These are phyloP conservation scores for Caprella mutica DNA, from an alignment of 2,888 invertebrate species.

Conservation along the genomic window DNA sequence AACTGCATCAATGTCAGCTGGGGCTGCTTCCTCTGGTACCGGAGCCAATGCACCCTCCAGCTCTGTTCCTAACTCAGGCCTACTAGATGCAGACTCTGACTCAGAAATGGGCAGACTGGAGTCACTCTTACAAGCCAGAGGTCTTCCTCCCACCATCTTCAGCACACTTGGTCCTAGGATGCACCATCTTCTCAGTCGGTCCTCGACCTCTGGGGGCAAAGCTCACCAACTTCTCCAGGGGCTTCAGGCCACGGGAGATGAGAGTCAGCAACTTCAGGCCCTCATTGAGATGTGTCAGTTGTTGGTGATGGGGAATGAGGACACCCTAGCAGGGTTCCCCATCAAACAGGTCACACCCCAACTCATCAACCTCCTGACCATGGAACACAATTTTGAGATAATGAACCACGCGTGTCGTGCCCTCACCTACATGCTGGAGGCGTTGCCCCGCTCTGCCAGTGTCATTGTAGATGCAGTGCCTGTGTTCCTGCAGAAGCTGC, in stretches of 20 bases:
- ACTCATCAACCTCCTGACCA: conserved; percentile 76
- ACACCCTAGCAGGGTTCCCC: conserved; percentile 94
- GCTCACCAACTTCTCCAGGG: conserved; percentile 86
- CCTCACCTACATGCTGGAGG: conserved; percentile 98
- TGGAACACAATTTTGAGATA: conserved; percentile 99
- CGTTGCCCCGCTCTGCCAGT: conserved; percentile 86
- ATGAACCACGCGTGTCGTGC: conserved; percentile 99
- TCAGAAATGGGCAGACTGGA: conserved; percentile 84
- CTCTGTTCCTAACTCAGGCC: conserved; percentile 22
- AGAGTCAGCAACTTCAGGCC: conserved; percentile 89
- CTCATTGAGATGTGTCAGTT: conserved; percentile 98
- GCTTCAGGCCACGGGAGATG: conserved; percentile 83
- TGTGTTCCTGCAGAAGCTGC: conserved; percentile 88
- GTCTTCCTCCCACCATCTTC: conserved; percentile 90
- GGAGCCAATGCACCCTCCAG: conserved; percentile 17
- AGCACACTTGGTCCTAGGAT: conserved; percentile 90
- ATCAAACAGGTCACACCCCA: conserved; percentile 96
- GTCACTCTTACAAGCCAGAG: conserved; percentile 84
- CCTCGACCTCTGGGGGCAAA: conserved; percentile 68
- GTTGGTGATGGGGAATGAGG: conserved; percentile 97
- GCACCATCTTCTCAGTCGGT: conserved; percentile 88
- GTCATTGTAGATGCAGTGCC: conserved; percentile 96
- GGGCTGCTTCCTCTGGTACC: conserved; percentile 9
- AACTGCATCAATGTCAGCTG: neutral
- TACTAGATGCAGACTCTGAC: conserved; percentile 39